Conservation (phyloP, 2,113 vertebrate species). For the Anhinga anhinga region DNA sequence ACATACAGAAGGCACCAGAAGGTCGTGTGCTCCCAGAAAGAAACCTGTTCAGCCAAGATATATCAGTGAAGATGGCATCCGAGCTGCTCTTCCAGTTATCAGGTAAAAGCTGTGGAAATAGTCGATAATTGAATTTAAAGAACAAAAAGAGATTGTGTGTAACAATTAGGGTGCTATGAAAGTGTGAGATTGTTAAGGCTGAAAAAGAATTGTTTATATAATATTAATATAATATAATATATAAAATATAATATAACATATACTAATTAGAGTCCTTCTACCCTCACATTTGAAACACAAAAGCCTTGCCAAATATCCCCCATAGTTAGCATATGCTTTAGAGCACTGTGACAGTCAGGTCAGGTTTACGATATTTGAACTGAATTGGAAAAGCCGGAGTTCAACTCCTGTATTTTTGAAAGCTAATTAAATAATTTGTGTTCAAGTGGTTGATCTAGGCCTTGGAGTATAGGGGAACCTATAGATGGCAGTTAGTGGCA, state of each 20-base stretch:
- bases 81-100: constrained; percentile 97
- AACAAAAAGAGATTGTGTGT: not conserved
- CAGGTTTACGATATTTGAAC: constrained; percentile 31
- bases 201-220: no score
- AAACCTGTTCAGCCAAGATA: constrained; percentile 97
- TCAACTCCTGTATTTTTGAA: constrained; percentile 60
- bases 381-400: constrained; percentile 24
- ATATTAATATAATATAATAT: no score
- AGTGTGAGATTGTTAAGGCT: not conserved
- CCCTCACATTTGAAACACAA: not conserved
- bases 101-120: constrained; percentile 73
- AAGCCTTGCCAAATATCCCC: not conserved
- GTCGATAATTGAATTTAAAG: not conserved
- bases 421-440: constrained; percentile 70
- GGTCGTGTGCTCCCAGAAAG: constrained; percentile 87
- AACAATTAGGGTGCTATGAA: not conserved
- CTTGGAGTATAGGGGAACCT: not conserved
- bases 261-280: not conserved
- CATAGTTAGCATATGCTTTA: constrained; percentile 20
- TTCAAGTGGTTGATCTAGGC: constrained; percentile 29
- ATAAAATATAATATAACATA: no score
- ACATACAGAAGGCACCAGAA: constrained; percentile 84
- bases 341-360: not conserved
- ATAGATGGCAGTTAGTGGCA: constrained; percentile 40
- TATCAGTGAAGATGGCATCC: constrained; percentile 99